phyloP scores from a whole-genome alignment of 2,888 invertebrate species.

The Amorpha juglandis region DNA sequence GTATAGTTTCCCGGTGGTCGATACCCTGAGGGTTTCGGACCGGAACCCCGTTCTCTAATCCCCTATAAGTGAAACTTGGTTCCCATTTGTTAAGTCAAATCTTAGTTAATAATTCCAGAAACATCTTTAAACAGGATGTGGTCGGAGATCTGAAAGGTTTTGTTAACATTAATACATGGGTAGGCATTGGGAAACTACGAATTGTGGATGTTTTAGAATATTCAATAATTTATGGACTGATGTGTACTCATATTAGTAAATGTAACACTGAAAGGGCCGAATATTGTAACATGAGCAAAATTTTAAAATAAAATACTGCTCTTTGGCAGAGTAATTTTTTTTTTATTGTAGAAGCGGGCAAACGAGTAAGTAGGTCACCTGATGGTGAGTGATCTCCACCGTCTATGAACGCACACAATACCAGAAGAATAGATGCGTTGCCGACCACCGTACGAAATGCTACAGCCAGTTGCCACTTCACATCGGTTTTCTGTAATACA shows the following conservation, averaged over 20 bases:
- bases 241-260: neutral
- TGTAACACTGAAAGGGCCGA: neutral
- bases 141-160: constrained; percentile 38
- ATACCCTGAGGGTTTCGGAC: constrained; percentile 60
- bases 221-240: neutral
- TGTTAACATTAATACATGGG: constrained; percentile 19
- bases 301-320: no score
- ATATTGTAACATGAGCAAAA: no score
- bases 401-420: no score
- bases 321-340: no score
- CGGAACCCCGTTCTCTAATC: constrained; percentile 69
- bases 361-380: no score
- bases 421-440: no score
- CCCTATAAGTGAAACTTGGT: constrained; percentile 69
- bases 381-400: no score
- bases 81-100: constrained; percentile 73
- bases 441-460: no score
- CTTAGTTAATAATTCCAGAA: constrained; percentile 84
- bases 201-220: constrained; percentile 5
- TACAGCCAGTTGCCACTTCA: no score
- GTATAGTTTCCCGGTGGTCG: neutral
- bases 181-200: neutral
- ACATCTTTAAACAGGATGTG: constrained; percentile 82
- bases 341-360: no score
- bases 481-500: no score